Conservation (phyloP, 2,888 invertebrate species). For the Synergus umbraculus region DNA sequence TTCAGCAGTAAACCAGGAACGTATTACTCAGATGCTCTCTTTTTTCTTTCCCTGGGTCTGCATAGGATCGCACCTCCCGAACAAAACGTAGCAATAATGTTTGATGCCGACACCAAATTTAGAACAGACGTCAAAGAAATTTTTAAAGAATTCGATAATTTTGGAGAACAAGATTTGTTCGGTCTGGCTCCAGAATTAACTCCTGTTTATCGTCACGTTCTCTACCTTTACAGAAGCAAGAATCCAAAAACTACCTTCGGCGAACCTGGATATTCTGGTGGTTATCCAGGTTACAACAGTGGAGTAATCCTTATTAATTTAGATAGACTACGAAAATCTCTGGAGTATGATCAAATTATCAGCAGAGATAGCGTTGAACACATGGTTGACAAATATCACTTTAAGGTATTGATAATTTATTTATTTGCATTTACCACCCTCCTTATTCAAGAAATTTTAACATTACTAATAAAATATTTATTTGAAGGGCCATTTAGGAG, state of each 20-base stretch:
- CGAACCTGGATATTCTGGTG: slow-evolving; percentile 77
- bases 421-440: too few relatives aligned
- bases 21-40: slow-evolving; percentile 88
- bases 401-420: slow-evolving; percentile 77
- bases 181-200: slow-evolving; percentile 87
- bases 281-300: slow-evolving; percentile 89
- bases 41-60: slow-evolving; percentile 87
- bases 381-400: slow-evolving; percentile 82
- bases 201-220: slow-evolving; percentile 88
- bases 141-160: slow-evolving; percentile 83
- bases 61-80: slow-evolving; percentile 83
- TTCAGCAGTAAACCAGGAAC: slow-evolving; percentile 86
- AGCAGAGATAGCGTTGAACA: slow-evolving; percentile 79
- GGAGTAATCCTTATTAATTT: slow-evolving; percentile 87
- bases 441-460: too few relatives aligned
- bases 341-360: slow-evolving; percentile 80
- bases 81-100: slow-evolving; percentile 83
- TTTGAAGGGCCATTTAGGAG: slow-evolving; percentile 85
- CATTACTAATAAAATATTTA: neutral
- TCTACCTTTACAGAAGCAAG: slow-evolving; percentile 83
- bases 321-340: slow-evolving; percentile 82
- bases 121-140: slow-evolving; percentile 83
- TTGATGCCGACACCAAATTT: slow-evolving; percentile 89
- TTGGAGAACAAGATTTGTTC: slow-evolving; percentile 82
- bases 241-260: slow-evolving; percentile 83